Evolutionary conservation across 2,113 vertebrate genomes (phyloP).

Genomic region (Tragelaphus scriptus): DNA sequence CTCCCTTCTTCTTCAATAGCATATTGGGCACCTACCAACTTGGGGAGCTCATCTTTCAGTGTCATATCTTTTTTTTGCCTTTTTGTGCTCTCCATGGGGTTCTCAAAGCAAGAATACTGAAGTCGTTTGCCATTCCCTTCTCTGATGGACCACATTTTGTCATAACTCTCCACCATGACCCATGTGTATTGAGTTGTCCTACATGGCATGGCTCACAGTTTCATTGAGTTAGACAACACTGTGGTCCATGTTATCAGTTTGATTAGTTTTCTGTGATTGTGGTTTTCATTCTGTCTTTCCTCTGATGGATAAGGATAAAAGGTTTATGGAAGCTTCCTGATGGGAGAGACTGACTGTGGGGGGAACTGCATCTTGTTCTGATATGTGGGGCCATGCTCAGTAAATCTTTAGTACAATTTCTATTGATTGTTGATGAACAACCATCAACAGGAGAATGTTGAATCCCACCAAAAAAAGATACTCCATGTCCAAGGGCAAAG

Average conservation of each 20-base stretch:
- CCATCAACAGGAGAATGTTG: background rate
- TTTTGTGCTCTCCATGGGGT: background rate
- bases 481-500: background rate
- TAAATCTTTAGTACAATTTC: background rate
- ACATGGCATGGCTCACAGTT: background rate
- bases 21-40: background rate
- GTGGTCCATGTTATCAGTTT: background rate
- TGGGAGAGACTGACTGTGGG: background rate
- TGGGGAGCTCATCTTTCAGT: background rate
- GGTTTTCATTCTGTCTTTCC: background rate
- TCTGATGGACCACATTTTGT: background rate
- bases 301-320: background rate
- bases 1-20: background rate
- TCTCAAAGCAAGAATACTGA: background rate
- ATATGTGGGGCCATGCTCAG: background rate
- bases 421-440: background rate
- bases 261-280: background rate
- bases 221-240: background rate
- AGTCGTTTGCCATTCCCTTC: background rate
- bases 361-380: rapidly evolving
- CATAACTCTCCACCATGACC: background rate
- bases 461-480: background rate
- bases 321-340: background rate
- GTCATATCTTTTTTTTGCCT: background rate
- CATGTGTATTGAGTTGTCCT: background rate